Base-by-base conservation (phyloP, 2,888 invertebrate genomes). In the Leptura quadrifasciata region DNA sequence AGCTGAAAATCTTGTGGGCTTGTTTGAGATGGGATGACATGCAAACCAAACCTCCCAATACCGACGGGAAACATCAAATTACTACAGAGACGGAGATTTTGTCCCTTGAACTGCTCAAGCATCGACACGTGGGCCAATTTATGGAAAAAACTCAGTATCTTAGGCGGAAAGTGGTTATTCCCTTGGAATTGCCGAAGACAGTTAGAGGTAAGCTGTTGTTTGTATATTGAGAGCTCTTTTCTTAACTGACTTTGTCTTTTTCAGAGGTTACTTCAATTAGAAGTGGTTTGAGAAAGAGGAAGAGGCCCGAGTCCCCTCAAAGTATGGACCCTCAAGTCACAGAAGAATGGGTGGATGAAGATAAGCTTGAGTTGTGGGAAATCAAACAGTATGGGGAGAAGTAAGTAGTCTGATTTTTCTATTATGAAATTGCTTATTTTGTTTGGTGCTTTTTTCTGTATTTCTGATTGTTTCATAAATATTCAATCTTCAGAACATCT, bases 11-110 rank as follows among this genome's bases (percentile, higher is more conserved):
- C 74, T 90, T 99, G 84, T 99, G 98, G 97, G 94, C 96, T 0
- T 97, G 97, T 86, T 90, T 99, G 35, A 92, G 97, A 63, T 99
- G 99, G 99, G 98, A 98, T 86, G 99, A 98, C 86, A 96, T 99
- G 95, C 93, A 94, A 15, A 93, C 94, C 0, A 97, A 97, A 86
- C 94, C 96, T 0, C 93, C 94, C 17, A 95, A 94, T 54, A 91
- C 93, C 1, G 97, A 97, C 87, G 96, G 96, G 0, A 96, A 96
- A 88, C 95, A 96, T 89, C 97, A 97, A 74, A 91, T 97, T n/a
- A 98, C 98, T 1, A 98, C 97, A 0, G 98, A 99, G 86, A 97
- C 96, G 0, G 98, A 98, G 90, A 97, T 98, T 68, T 95, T 97
- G 81, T 97, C 98, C 0, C 91, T 96, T 64, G 98, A 98, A 87